A percentile compares a stretch with the other conserved stretches of the same genome.
Conservation (phyloP, 2,113 vertebrate genomes). For the Apodemus sylvaticus region DNA sequence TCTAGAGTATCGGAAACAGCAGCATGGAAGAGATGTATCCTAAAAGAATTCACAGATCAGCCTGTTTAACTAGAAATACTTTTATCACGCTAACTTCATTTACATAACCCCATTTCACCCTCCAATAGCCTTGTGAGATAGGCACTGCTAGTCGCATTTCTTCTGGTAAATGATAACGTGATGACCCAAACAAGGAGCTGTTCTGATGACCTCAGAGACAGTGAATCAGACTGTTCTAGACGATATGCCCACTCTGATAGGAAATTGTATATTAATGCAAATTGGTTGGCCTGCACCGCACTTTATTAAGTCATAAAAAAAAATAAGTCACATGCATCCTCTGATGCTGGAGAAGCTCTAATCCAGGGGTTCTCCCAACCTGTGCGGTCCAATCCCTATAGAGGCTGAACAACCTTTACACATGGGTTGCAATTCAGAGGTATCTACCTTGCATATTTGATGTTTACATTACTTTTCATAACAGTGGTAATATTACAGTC, state of each 20-base stretch:
- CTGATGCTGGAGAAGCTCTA: neutral
- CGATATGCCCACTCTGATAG: neutral
- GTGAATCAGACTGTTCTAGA: neutral
- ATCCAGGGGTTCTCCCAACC: neutral
- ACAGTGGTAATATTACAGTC: neutral
- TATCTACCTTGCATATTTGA: neutral
- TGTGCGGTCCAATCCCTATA: neutral
- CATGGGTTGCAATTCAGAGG: neutral
- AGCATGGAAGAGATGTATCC: neutral
- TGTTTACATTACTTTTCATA: neutral
- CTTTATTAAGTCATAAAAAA: neutral
- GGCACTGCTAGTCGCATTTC: neutral
- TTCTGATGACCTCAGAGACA: neutral
- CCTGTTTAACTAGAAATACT: neutral
- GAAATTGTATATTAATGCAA: neutral
- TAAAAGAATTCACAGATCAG: neutral
- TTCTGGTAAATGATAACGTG: neutral
- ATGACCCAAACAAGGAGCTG: neutral
- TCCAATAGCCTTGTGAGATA: neutral
- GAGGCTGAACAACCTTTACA: neutral
- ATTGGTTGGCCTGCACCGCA: neutral
- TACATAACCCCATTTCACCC: neutral
- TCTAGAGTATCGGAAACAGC: neutral
- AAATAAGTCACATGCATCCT: neutral
- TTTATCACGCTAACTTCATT: neutral